Conservation (phyloP, 2,888 invertebrate genomes). For the Zaprionus lineosus region DNA sequence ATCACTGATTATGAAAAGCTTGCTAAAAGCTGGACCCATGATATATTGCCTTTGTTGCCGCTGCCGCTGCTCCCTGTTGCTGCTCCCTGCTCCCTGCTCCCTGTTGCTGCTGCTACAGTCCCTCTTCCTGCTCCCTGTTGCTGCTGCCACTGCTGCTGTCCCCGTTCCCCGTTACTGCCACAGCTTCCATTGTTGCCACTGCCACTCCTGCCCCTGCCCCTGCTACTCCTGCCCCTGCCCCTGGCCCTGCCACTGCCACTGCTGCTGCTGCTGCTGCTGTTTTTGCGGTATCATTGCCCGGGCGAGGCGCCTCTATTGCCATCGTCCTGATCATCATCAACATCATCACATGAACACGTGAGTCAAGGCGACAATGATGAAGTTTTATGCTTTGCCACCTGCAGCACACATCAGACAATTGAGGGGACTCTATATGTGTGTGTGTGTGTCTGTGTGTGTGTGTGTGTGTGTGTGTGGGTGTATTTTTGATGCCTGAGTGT, state of each 20-base stretch:
- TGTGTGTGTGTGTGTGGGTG: background rate
- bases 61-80: slow-evolving; percentile 21
- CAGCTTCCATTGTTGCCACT: slow-evolving; percentile 9
- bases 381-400: slow-evolving; percentile 78
- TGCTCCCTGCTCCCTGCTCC: too few relatives aligned
- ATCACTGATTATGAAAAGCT: slow-evolving; percentile 79
- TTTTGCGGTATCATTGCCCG: slow-evolving; percentile 71
- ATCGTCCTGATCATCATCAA: slow-evolving; percentile 44
- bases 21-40: slow-evolving; percentile 77
- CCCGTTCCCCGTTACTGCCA: slow-evolving; percentile 8
- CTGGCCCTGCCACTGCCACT: slow-evolving; percentile 59
- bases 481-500: slow-evolving; percentile 43
- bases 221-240: slow-evolving; percentile 34
- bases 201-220: slow-evolving; percentile 33
- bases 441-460: background rate
- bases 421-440: background rate
- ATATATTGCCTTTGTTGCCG: slow-evolving; percentile 70
- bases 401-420: slow-evolving; percentile 39
- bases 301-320: slow-evolving; percentile 56
- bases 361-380: slow-evolving; percentile 73
- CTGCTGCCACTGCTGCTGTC: slow-evolving; percentile 12
- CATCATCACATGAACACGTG: slow-evolving; percentile 56
- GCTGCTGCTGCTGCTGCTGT: slow-evolving; percentile 16
- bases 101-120: slow-evolving; percentile 9
- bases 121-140: slow-evolving; percentile 13